Percentiles rank a stretch among this genome's conserved stretches.
These are phyloP conservation scores for Camponotus fellah DNA, from an alignment of 2,888 invertebrate species.

Conservation along the genomic window DNA sequence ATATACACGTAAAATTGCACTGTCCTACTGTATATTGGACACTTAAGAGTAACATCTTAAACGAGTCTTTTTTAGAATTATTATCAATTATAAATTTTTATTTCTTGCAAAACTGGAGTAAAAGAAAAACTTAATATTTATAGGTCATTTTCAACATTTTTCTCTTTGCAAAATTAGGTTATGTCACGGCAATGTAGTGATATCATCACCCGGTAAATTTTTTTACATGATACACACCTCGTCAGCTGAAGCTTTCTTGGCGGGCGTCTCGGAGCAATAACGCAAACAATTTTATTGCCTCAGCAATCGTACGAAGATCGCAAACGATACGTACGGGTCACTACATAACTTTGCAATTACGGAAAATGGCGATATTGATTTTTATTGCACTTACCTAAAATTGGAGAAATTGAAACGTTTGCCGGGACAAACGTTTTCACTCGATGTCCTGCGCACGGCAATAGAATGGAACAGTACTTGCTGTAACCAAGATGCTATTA, in stretches of 20 bases:
- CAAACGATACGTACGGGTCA: neutral
- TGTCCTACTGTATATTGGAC: neutral
- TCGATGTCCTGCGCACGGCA: neutral
- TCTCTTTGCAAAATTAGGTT: conserved; percentile 19
- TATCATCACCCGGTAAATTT: neutral
- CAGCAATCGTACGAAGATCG: neutral
- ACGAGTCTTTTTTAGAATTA: neutral
- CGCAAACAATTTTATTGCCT: neutral
- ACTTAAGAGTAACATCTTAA: neutral
- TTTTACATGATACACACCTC: neutral
- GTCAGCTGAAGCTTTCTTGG: neutral
- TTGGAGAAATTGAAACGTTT: conserved; percentile 39
- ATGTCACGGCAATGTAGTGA: neutral
- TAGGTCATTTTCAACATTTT: neutral
- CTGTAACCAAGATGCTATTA: neutral
- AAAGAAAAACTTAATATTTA: neutral
- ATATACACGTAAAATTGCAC: neutral
- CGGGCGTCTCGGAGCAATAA: neutral
- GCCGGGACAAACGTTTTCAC: conserved; percentile 14
- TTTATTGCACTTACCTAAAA: conserved; percentile 29
- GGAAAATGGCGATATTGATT: conserved; percentile 35
- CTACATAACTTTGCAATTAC: neutral
- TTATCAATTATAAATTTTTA: neutral
- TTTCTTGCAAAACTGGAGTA: neutral
- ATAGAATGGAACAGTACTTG: neutral